A percentile compares a stretch with the other conserved stretches of the same genome.
phyloP scores from a whole-genome alignment of 2,113 vertebrate genomes.

The Macrotus californicus region DNA sequence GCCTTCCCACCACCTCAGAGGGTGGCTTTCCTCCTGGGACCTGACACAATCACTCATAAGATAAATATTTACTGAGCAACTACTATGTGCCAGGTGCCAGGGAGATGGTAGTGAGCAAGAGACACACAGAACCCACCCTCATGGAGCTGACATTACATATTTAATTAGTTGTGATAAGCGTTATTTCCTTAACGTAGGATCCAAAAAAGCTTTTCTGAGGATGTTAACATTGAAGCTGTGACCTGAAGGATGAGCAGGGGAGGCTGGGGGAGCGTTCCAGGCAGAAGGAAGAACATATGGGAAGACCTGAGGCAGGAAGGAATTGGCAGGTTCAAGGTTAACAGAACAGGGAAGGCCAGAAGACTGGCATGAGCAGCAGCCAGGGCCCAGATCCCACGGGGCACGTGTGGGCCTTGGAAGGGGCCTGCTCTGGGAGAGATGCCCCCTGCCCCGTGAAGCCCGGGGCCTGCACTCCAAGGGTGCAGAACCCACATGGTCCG shows the following conservation, averaged over 20 bases:
- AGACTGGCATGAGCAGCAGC: neutral
- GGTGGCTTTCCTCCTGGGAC: neutral
- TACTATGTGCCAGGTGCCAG: constrained; percentile 25
- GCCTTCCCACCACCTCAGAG: neutral
- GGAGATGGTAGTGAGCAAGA: neutral
- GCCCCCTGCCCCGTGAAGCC: neutral
- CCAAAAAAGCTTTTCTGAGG: neutral
- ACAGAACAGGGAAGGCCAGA: neutral
- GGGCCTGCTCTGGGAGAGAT: neutral
- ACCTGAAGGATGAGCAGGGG: neutral
- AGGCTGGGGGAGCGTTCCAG: neutral
- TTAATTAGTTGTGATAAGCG: neutral
- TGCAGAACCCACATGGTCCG: neutral
- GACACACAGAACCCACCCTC: neutral
- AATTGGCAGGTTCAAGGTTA: neutral
- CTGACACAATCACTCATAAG: neutral
- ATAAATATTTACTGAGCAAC: constrained; percentile 55
- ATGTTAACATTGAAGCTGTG: neutral
- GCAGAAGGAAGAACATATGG: neutral
- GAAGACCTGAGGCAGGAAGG: neutral
- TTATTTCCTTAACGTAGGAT: neutral
- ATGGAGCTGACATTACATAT: neutral
- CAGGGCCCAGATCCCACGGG: neutral
- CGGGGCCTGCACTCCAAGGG: neutral
- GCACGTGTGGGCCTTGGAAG: neutral